These are phyloP conservation scores for Melanerpes aurifrons DNA, from an alignment of 2,113 vertebrate genomes.

Conservation along the genomic window DNA sequence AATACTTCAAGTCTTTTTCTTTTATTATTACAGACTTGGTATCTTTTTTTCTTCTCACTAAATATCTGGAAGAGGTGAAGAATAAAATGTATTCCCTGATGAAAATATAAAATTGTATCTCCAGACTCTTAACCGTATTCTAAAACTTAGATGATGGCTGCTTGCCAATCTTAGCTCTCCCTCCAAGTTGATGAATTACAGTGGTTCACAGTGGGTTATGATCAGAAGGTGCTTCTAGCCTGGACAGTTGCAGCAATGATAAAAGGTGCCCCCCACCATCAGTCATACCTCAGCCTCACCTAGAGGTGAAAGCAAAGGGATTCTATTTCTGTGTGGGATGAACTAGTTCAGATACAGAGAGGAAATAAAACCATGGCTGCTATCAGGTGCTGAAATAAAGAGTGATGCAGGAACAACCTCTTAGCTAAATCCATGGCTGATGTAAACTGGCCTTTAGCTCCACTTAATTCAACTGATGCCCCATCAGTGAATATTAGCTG, in stretches of 20 bases:
- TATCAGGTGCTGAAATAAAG: not conserved
- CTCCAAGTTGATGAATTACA: not conserved
- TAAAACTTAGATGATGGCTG: not conserved
- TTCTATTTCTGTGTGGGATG: rapidly evolving
- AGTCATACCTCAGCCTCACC: not conserved
- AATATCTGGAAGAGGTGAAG: not conserved
- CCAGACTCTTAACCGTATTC: not conserved
- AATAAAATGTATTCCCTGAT: not conserved
- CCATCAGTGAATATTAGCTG: not conserved
- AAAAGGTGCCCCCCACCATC: not conserved
- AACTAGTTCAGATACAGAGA: not conserved
- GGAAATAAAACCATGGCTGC: not conserved
- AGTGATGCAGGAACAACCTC: not conserved
- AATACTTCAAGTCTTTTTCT: not conserved
- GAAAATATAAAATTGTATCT: not conserved
- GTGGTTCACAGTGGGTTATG: not conserved
- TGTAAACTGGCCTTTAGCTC: not conserved
- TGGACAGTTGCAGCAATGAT: rapidly evolving
- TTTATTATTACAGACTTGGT: not conserved
- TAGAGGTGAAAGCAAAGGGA: not conserved
- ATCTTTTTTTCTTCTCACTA: not conserved
- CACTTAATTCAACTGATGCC: not conserved
- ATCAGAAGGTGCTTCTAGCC: not conserved
- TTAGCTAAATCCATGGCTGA: not conserved
- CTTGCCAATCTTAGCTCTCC: not conserved